Percentiles rank a stretch among this genome's conserved stretches.
Evolutionary conservation across 2,888 invertebrate species (phyloP).

Genomic region (Ectemnius cavifrons): DNA sequence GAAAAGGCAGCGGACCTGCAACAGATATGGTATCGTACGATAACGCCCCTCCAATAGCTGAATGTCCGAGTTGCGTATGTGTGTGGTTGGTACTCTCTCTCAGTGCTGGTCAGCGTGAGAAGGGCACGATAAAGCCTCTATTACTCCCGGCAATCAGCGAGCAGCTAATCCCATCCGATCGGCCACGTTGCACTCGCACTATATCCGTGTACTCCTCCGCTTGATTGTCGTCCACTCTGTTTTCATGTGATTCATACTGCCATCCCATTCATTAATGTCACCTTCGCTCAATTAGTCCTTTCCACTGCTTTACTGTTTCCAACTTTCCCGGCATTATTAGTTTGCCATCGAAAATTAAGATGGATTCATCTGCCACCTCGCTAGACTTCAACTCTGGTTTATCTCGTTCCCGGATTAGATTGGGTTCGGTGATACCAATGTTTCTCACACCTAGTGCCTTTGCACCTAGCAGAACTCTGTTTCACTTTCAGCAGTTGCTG

Average conservation of each 20-base stretch:
- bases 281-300: neutral
- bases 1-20: constrained; percentile 43
- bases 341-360: too few relatives aligned
- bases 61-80: too few relatives aligned
- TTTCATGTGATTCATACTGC: neutral
- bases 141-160: constrained; percentile 25
- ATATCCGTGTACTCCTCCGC: neutral
- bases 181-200: neutral
- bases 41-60: constrained; percentile 57
- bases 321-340: too few relatives aligned
- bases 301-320: neutral
- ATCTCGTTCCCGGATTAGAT: too few relatives aligned
- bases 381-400: too few relatives aligned
- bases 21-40: constrained; percentile 64
- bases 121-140: constrained; percentile 38
- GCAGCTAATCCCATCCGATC: constrained; percentile 27
- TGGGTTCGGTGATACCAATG: too few relatives aligned
- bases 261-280: neutral
- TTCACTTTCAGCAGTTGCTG: neutral
- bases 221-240: neutral
- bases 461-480: neutral
- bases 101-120: neutral
- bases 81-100: neutral
- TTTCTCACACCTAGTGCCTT: neutral
- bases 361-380: too few relatives aligned